These are phyloP conservation scores for Rousettus madagascariensis DNA, from an alignment of 2,797 vertebrate genomes.

Conservation along the genomic window DNA sequence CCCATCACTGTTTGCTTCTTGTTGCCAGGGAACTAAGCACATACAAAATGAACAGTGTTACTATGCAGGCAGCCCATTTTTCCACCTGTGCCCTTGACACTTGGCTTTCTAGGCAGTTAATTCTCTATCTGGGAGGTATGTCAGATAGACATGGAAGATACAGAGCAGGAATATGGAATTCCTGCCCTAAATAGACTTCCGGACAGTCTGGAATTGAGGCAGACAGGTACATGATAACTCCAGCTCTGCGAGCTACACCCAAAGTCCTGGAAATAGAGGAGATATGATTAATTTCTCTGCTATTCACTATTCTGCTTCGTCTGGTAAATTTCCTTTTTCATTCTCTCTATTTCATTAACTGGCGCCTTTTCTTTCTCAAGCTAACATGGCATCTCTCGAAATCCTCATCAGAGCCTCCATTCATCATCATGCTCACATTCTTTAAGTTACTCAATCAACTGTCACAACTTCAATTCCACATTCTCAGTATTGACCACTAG, in stretches of 20 bases:
- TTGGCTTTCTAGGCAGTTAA: not conserved
- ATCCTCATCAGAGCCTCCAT: not conserved
- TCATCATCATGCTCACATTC: not conserved
- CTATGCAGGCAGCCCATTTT: not conserved
- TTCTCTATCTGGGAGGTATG: fast-evolving
- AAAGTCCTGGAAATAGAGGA: not conserved
- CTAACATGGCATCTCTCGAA: not conserved
- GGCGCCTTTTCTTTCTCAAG: not conserved
- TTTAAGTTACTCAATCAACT: not conserved
- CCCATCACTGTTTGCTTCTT: not conserved
- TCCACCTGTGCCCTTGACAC: not conserved
- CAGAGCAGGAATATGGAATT: not conserved
- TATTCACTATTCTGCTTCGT: not conserved
- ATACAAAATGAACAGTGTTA: not conserved
- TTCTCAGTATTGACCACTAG: not conserved
- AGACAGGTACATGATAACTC: not conserved
- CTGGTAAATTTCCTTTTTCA: not conserved
- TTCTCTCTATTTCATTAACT: not conserved
- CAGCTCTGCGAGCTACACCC: not conserved
- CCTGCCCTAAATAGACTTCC: not conserved
- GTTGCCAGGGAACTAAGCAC: not conserved
- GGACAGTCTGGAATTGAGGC: not conserved
- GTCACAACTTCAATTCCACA: not conserved
- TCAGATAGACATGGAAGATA: not conserved
- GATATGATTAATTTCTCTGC: not conserved